A percentile compares a stretch with the other conserved stretches of the same genome.
Evolutionary conservation across 2,888 invertebrate genomes (phyloP).

Genomic region (Coelopa pilipes): DNA sequence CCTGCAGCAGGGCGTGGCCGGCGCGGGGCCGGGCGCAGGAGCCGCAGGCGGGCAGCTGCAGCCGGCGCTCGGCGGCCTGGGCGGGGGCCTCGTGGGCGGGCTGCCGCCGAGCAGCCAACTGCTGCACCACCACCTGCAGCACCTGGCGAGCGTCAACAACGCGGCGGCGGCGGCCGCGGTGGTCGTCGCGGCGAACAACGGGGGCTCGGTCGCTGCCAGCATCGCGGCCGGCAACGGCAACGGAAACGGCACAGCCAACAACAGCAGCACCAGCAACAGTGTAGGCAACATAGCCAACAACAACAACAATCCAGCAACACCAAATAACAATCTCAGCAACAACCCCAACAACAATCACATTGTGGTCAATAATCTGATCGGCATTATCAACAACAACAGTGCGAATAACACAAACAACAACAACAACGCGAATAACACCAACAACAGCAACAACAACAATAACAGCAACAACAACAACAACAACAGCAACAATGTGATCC

Average conservation of each 20-base stretch:
- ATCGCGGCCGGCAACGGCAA: slow-evolving; percentile 40
- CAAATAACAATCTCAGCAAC: slow-evolving; percentile 52
- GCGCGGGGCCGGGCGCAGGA: no score
- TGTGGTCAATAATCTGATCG: slow-evolving; percentile 37
- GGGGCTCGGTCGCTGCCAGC: slow-evolving; percentile 39
- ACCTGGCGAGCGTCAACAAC: slow-evolving; percentile 64
- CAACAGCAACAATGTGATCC: slow-evolving; percentile 44
- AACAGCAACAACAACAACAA: slow-evolving; percentile 46
- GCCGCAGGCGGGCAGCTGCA: slow-evolving; percentile 46
- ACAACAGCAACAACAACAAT: slow-evolving; percentile 46
- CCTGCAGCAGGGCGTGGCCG: slow-evolving; percentile 53
- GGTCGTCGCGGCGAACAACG: slow-evolving; percentile 53
- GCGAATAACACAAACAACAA: slow-evolving; percentile 45
- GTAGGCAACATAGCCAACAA: slow-evolving; percentile 54
- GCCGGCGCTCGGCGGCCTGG: slow-evolving; percentile 47
- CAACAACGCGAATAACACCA: slow-evolving; percentile 34
- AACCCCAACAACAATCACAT: slow-evolving; percentile 36
- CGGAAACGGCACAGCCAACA: slow-evolving; percentile 45
- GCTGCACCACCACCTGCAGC: slow-evolving; percentile 66
- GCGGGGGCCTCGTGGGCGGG: slow-evolving; percentile 48
- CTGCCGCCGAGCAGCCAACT: slow-evolving; percentile 64
- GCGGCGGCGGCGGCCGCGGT: slow-evolving; percentile 56
- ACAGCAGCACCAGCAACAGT: slow-evolving; percentile 52
- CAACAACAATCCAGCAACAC: slow-evolving; percentile 49
- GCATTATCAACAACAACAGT: slow-evolving; percentile 24